phyloP scores from a whole-genome alignment of 1,140 invertebrate genomes.

The Dolichoris vasculosae region DNA sequence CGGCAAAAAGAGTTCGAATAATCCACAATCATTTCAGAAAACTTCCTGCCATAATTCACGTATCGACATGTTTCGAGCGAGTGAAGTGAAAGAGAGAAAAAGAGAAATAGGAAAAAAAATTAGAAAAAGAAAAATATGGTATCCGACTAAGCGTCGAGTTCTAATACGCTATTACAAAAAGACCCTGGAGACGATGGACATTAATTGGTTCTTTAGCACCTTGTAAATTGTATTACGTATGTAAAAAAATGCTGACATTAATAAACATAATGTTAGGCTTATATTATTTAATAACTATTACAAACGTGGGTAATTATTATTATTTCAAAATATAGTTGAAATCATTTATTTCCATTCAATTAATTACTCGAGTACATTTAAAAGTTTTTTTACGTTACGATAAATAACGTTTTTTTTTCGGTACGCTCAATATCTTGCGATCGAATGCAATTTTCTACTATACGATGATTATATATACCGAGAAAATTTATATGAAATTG shows the following conservation, averaged over 20 bases:
- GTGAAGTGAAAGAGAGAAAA: background rate
- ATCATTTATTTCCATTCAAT: too few relatives aligned
- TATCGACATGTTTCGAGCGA: constrained; percentile 49
- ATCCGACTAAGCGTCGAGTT: constrained; percentile 31
- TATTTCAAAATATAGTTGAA: background rate
- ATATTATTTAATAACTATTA: background rate
- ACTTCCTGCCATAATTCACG: constrained; percentile 59
- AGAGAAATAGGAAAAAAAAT: background rate
- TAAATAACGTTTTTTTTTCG: too few relatives aligned
- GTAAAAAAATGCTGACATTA: constrained; percentile 53
- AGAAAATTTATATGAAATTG: too few relatives aligned
- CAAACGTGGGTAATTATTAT: too few relatives aligned
- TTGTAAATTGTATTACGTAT: constrained; percentile 53
- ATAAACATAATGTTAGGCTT: constrained; percentile 31
- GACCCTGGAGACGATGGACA: constrained; percentile 58
- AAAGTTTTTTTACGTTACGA: too few relatives aligned
- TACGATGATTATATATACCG: too few relatives aligned
- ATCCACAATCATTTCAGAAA: constrained; percentile 56
- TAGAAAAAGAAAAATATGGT: background rate
- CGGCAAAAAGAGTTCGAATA: constrained; percentile 48
- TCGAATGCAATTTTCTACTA: too few relatives aligned
- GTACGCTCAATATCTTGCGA: too few relatives aligned
- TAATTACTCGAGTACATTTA: too few relatives aligned
- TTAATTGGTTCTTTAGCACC: constrained; percentile 65
- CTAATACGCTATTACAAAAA: constrained; percentile 61